Conservation (phyloP, 2,888 invertebrate species). For the Amiota communis region DNA sequence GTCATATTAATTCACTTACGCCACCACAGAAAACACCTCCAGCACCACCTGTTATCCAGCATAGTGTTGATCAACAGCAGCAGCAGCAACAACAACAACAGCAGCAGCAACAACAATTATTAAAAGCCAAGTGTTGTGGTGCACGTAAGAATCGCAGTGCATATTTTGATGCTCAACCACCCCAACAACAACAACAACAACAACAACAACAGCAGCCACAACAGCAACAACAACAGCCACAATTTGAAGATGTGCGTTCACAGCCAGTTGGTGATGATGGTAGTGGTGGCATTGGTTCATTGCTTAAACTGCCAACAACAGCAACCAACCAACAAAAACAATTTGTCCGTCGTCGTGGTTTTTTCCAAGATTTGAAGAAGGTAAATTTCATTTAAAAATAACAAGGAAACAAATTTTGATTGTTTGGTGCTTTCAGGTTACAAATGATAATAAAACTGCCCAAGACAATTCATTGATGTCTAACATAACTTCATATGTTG, state of each 20-base stretch:
- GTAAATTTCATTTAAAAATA: slow-evolving; percentile 40
- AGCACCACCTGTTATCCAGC: slow-evolving; percentile 61
- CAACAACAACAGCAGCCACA: slow-evolving; percentile 55
- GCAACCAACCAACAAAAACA: slow-evolving; percentile 45
- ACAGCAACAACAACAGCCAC: slow-evolving; percentile 61
- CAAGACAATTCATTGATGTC: slow-evolving; percentile 49
- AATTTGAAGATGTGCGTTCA: slow-evolving; percentile 72
- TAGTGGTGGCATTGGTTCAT: slow-evolving; percentile 40
- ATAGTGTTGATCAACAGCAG: slow-evolving; percentile 46
- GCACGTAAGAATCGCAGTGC: slow-evolving; percentile 68
- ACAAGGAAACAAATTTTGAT: not conserved
- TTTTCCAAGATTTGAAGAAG: slow-evolving; percentile 67
- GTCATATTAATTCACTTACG: slow-evolving; percentile 66
- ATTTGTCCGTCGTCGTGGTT: slow-evolving; percentile 62
- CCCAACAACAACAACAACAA: slow-evolving; percentile 62
- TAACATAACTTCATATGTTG: slow-evolving; percentile 43
- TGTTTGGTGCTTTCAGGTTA: slow-evolving; percentile 45
- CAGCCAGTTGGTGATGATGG: slow-evolving; percentile 74
- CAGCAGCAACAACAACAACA: slow-evolving; percentile 51
- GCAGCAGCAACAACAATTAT: slow-evolving; percentile 39
- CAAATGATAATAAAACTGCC: slow-evolving; percentile 53
- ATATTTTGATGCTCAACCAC: too few species aligned
- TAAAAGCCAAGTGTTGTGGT: slow-evolving; percentile 65
- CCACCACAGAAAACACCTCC: slow-evolving; percentile 68
- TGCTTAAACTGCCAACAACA: slow-evolving; percentile 27